These are phyloP conservation scores for Brachionus sp. DNA, from an alignment of 1,140 invertebrate species.

Conservation along the genomic window DNA sequence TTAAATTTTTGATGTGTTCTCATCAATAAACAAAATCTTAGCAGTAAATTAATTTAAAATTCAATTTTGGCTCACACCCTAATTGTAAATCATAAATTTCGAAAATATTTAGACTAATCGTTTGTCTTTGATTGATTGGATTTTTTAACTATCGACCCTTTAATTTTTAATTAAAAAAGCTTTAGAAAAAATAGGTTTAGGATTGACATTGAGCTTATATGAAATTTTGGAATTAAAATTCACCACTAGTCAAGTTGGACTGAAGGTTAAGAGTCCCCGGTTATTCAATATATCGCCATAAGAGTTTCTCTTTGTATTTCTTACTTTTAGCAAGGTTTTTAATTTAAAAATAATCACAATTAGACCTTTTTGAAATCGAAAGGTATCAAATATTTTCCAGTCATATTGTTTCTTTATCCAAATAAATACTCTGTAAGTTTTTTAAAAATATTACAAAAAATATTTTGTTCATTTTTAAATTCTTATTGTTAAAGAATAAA, in stretches of 20 bases:
- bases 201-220: neutral
- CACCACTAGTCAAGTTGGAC: neutral
- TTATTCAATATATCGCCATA: neutral
- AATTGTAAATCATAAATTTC: no score
- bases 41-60: no score
- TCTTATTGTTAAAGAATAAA: neutral
- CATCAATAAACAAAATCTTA: no score
- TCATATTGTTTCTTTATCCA: neutral
- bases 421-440: neutral
- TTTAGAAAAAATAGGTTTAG: no score
- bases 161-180: no score
- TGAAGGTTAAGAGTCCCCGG: neutral
- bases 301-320: neutral
- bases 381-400: neutral
- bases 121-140: no score
- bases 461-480: neutral
- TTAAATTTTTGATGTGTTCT: neutral
- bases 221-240: neutral
- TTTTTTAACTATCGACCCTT: no score
- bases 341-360: neutral
- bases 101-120: no score
- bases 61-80: no score
- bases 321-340: neutral
- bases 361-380: neutral
- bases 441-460: neutral